Conservation (phyloP, 2,888 invertebrate genomes). For the Merodon equestris region DNA sequence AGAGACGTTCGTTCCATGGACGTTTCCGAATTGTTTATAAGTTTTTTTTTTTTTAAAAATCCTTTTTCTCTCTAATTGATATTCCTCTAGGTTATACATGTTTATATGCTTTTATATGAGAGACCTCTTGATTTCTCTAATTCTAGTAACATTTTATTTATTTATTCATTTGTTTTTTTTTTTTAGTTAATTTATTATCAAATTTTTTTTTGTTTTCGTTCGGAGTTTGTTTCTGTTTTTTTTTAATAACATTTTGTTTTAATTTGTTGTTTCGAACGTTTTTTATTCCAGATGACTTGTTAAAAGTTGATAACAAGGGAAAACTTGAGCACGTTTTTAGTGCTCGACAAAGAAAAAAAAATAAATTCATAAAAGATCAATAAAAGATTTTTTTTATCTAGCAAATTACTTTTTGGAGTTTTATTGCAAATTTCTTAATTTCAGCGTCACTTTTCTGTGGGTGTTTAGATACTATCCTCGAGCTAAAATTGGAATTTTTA, state of each 20-base stretch:
- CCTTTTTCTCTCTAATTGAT: conserved; percentile 10
- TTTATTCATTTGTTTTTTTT: conserved; percentile 47
- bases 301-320: conserved; percentile 59
- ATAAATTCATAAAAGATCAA: conserved; percentile 26
- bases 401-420: conserved; percentile 7
- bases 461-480: too few species aligned
- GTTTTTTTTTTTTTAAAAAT: conserved; percentile 16
- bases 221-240: conserved; percentile 4
- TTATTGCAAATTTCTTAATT: not conserved
- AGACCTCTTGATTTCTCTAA: conserved; percentile 15
- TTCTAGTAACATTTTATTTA: conserved; percentile 36
- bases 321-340: conserved; percentile 62
- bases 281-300: conserved; percentile 68
- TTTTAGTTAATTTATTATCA: too few species aligned
- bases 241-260: not conserved
- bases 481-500: too few species aligned
- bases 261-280: not conserved
- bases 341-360: conserved; percentile 43
- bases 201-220: conserved; percentile 43
- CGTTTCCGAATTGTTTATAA: conserved; percentile 39
- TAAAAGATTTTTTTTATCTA: conserved; percentile 52
- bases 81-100: conserved; percentile 40
- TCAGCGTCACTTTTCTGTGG: not conserved
- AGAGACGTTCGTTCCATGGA: conserved; percentile 9
- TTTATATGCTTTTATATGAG: conserved; percentile 33